phyloP scores from a whole-genome alignment of 2,888 invertebrate species.

The Trissolcus brochymenae region DNA sequence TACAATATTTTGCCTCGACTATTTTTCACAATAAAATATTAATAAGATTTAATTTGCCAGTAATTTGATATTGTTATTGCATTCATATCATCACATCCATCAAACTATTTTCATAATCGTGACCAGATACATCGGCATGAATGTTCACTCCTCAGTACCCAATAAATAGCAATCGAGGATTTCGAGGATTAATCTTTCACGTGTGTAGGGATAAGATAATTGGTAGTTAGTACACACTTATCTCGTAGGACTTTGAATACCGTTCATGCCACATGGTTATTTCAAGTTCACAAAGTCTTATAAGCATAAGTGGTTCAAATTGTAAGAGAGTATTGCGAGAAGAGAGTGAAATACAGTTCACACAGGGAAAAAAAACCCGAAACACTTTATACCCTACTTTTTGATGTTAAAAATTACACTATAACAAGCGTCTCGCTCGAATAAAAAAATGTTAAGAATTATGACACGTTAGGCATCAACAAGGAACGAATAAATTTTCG shows the following conservation, averaged over 20 bases:
- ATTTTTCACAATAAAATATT: slow-evolving; percentile 1
- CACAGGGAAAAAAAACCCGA: slow-evolving; percentile 8
- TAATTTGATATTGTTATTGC: slow-evolving; percentile 15
- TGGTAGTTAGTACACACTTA: slow-evolving; percentile 65
- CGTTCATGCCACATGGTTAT: slow-evolving; percentile 45
- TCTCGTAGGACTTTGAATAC: slow-evolving; percentile 46
- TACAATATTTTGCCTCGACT: not conserved
- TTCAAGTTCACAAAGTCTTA: slow-evolving; percentile 41
- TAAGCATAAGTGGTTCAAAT: slow-evolving; percentile 48
- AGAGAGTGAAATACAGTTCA: slow-evolving; percentile 29
- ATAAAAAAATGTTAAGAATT: slow-evolving; percentile 5
- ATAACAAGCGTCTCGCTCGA: not conserved
- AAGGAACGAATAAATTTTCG: not conserved
- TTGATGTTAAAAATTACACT: slow-evolving; percentile 1
- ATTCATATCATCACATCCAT: slow-evolving; percentile 29
- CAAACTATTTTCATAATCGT: slow-evolving; percentile 31
- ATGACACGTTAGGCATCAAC: slow-evolving; percentile 1
- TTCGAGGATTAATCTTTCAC: slow-evolving; percentile 61
- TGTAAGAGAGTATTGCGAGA: slow-evolving; percentile 21
- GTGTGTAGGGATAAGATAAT: slow-evolving; percentile 56
- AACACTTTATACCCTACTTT: slow-evolving; percentile 9
- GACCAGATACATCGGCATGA: slow-evolving; percentile 28
- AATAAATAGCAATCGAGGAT: slow-evolving; percentile 59
- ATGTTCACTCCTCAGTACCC: slow-evolving; percentile 51
- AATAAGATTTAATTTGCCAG: slow-evolving; percentile 9